Base-by-base conservation (phyloP, 1,140 invertebrate species). In the Drusus annulatus region DNA sequence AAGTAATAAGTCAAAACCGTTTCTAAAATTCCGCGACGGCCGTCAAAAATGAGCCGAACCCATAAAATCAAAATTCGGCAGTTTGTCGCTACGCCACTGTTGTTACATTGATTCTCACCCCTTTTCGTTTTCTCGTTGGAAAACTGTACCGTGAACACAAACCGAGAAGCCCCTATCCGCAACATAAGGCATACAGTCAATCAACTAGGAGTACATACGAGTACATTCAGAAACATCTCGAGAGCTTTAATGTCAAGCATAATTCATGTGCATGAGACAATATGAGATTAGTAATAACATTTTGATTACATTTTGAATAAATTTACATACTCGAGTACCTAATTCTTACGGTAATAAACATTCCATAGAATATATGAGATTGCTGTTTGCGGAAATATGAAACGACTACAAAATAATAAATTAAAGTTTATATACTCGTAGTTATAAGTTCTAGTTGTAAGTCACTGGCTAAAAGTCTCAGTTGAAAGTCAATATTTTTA, bases 261-360 rank as follows among this genome's bases (percentile, higher is more conserved):
- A 65, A 65, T 28, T 65, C 62, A 21, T 31, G n/a, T 65, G 62
- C 15, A 45, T 23, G 60, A 25, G 62, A 65, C 23, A 65, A 65
- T 65, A 65, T 65, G 62, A 65, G 62, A 65, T 28, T 65, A 65
- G 10, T 65, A 65, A 65, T 65, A 25, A 65, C 25, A 36, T 65
- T 65, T 65, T 65, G 21, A 65, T 65, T 65, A 65, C 23, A 65
- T 65, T 65, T 65, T 65, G 62, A 65, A 65, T 65, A 65, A 65
- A 65, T 65, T 65, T 65, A n/a, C 62, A 25, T 25, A 25, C 62
- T 31, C 6, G 21, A 65, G 23, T 65, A 25, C 23, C 56, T 21
- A 6, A 60, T 19, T 19, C 5, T 60, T 17, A 60, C 7, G 1
- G 54, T 21, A 8, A 58, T 56, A 56, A 56, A 56, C 19, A 17